A percentile compares a stretch with the other conserved stretches of the same genome.
These are phyloP conservation scores for Alcedo quadribrachys DNA, from an alignment of 2,797 vertebrate genomes.

Conservation along the genomic window DNA sequence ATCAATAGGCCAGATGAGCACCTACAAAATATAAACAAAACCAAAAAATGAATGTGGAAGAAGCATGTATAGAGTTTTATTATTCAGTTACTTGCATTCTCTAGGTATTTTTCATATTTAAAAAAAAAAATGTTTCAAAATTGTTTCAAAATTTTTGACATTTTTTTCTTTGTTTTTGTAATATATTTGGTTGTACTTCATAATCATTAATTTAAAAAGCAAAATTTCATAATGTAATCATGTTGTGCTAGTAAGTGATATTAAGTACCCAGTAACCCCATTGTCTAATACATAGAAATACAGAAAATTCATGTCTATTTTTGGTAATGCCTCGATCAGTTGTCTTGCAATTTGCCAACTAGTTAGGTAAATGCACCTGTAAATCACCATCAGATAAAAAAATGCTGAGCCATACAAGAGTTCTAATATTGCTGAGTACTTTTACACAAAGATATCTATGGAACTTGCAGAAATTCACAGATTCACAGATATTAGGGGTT, in stretches of 20 bases:
- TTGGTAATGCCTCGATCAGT: not conserved
- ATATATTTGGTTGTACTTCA: not conserved
- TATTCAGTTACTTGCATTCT: not conserved
- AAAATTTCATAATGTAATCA: not conserved
- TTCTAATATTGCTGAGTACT: not conserved
- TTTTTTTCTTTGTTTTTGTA: not conserved
- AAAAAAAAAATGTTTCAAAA: not conserved
- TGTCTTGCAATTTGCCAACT: not conserved
- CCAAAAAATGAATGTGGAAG: not conserved
- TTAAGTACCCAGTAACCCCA: not conserved
- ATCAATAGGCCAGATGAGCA: not conserved
- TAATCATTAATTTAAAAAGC: not conserved
- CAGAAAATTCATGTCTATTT: not conserved
- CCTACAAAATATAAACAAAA: not conserved
- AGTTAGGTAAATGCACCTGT: not conserved
- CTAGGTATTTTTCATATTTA: not conserved
- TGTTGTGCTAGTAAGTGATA: not conserved
- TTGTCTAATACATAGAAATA: not conserved
- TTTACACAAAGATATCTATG: not conserved
- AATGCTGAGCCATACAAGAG: not conserved
- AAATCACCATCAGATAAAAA: not conserved
- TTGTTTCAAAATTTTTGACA: no score
- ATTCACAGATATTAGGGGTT: no score
- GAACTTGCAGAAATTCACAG: not conserved
- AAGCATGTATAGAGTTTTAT: accelerated